Conservation (phyloP, 2,113 vertebrate genomes). For the Entelurus aequoreus region DNA sequence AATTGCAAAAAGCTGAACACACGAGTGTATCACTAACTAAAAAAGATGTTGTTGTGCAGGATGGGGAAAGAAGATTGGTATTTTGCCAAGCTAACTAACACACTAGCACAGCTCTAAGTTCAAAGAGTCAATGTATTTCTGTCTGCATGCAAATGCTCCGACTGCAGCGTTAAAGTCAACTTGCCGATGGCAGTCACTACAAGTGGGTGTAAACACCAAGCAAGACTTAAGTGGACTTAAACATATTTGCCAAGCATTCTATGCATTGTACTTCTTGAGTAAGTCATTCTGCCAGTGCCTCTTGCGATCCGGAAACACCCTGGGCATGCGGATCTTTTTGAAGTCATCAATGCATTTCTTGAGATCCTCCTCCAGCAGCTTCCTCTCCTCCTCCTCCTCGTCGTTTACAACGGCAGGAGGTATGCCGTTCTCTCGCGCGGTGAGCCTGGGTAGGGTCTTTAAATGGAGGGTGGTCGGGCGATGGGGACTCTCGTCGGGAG, state of each 20-base stretch:
- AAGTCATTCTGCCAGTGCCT: conserved; percentile 77
- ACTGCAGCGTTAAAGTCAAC: conserved; percentile 21
- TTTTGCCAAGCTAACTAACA: conserved; percentile 8
- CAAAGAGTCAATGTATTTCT: conserved; percentile 6
- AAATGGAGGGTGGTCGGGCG: conserved; percentile 62
- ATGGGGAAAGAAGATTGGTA: conserved; percentile 5
- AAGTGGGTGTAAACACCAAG: conserved; percentile 11
- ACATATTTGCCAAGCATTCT: conserved; percentile 20
- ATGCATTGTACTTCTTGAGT: conserved; percentile 74
- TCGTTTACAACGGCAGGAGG: conserved; percentile 40
- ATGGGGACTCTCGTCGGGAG: conserved; percentile 40
- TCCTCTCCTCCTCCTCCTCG: conserved; percentile 70
- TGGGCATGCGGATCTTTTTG: conserved; percentile 70
- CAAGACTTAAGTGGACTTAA: not conserved
- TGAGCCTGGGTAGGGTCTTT: conserved; percentile 57
- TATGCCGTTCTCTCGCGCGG: conserved; percentile 58
- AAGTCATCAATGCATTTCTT: conserved; percentile 77
- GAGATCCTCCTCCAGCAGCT: conserved; percentile 71
- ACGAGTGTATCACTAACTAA: conserved; percentile 14
- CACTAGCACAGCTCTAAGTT: conserved; percentile 23
- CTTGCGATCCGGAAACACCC: conserved; percentile 74
- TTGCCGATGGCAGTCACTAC: conserved; percentile 13
- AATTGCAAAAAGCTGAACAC: conserved; percentile 11
- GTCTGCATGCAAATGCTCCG: conserved; percentile 40
- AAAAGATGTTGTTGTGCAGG: conserved; percentile 3